These are phyloP conservation scores for Prunella fulvescens DNA, from an alignment of 2,113 vertebrate species.

Conservation along the genomic window DNA sequence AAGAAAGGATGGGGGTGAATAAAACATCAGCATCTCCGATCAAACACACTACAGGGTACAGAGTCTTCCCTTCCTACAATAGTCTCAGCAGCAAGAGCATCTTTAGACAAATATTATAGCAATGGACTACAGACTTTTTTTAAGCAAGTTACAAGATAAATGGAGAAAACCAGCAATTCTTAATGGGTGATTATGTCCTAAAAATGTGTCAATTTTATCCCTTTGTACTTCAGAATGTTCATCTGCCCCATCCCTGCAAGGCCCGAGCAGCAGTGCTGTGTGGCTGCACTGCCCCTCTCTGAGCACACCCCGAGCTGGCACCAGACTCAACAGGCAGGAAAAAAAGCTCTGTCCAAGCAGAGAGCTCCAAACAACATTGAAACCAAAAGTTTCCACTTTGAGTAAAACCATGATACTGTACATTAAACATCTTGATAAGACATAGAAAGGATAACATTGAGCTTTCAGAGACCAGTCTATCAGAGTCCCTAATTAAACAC, in stretches of 20 bases:
- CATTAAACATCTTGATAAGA: constrained; percentile 45
- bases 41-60: constrained; percentile 66
- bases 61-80: constrained; percentile 55
- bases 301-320: not conserved
- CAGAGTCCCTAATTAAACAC: constrained; percentile 44
- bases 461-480: constrained; percentile 27
- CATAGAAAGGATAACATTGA: constrained; percentile 45
- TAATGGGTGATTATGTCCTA: constrained; percentile 46
- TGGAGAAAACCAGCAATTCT: constrained; percentile 58
- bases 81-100: constrained; percentile 56
- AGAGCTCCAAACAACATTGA: constrained; percentile 20
- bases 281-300: not conserved
- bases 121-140: constrained; percentile 58
- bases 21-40: constrained; percentile 61
- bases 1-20: constrained; percentile 56
- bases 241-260: constrained; percentile 19
- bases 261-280: not conserved
- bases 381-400: not conserved
- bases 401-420: constrained; percentile 41
- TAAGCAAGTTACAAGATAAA: constrained; percentile 65
- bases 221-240: not conserved
- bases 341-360: not conserved
- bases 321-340: not conserved
- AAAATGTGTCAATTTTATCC: constrained; percentile 40
- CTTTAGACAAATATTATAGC: constrained; percentile 64